Conservation (phyloP, 1,140 invertebrate species). For the Drosophila equinoxialis region DNA sequence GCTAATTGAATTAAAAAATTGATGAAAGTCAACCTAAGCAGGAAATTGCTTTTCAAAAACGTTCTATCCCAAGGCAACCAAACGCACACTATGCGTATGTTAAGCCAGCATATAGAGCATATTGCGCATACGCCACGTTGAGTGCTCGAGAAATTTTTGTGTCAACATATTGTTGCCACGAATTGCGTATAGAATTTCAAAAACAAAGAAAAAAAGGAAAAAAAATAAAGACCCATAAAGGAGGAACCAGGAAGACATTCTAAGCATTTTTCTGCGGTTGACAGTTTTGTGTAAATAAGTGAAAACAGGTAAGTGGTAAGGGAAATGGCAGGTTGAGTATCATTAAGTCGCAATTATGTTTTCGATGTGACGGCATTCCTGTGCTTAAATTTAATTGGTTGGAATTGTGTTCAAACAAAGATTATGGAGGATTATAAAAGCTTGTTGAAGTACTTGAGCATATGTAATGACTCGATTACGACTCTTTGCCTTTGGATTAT, state of each 20-base stretch:
- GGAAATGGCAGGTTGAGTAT: conserved; percentile 3
- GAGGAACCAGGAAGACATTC: conserved; percentile 37
- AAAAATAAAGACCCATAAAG: conserved; percentile 31
- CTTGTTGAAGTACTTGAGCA: neutral
- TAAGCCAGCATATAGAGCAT: conserved; percentile 48
- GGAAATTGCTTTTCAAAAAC: conserved; percentile 60
- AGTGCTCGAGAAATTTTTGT: conserved; percentile 47
- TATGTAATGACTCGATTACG: no score
- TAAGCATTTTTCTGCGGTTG: conserved; percentile 38
- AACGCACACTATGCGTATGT: conserved; percentile 45
- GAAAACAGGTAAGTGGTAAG: conserved; percentile 27
- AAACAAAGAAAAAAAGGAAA: conserved; percentile 12
- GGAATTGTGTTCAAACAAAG: neutral
- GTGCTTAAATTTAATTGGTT: conserved; percentile 11
- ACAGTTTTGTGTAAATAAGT: conserved; percentile 28
- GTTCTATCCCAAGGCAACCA: conserved; percentile 21
- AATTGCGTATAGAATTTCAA: conserved; percentile 53
- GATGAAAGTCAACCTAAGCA: conserved; percentile 54
- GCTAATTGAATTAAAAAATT: conserved; percentile 59
- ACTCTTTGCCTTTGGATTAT: no score
- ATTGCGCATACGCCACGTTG: conserved; percentile 75
- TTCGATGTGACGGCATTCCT: neutral
- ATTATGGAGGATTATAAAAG: neutral
- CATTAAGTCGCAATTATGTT: conserved; percentile 25
- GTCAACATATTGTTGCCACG: conserved; percentile 71